These are phyloP conservation scores for Graptemys geographica DNA, from an alignment of 2,797 vertebrate species.

Conservation along the genomic window DNA sequence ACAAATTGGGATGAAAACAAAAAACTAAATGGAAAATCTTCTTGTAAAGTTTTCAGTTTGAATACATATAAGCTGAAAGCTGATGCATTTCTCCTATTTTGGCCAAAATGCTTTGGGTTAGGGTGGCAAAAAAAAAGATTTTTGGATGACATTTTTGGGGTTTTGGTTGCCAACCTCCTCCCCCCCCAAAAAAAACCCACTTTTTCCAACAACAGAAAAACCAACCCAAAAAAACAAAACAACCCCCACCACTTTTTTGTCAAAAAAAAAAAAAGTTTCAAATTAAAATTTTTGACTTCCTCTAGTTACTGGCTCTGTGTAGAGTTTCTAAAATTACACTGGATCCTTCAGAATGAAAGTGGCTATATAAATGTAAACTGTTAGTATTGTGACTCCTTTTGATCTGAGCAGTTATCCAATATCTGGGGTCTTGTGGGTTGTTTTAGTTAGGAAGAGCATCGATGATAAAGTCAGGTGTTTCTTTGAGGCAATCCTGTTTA, in stretches of 20 bases:
- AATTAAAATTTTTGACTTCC: neutral
- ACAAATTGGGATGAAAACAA: neutral
- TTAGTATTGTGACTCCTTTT: neutral
- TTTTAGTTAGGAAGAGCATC: neutral
- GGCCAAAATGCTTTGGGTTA: neutral
- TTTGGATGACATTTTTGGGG: neutral
- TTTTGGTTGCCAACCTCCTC: neutral
- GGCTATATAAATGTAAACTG: neutral
- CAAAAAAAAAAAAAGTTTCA: neutral
- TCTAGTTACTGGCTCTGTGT: neutral
- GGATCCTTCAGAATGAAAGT: neutral
- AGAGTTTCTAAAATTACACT: neutral
- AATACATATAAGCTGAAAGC: neutral
- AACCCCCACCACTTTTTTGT: neutral
- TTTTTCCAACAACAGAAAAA: neutral
- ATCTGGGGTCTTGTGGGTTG: neutral
- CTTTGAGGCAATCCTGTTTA: accelerated
- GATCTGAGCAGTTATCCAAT: neutral
- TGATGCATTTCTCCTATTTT: neutral
- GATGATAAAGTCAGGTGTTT: neutral
- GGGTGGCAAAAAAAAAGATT: neutral
- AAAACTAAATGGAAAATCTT: neutral
- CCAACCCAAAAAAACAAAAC: too few species aligned
- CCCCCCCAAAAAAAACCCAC: too few species aligned
- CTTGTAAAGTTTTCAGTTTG: neutral